Evolutionary conservation across 1,140 invertebrate genomes (phyloP).

Genomic region (Brachystomella parvula): DNA sequence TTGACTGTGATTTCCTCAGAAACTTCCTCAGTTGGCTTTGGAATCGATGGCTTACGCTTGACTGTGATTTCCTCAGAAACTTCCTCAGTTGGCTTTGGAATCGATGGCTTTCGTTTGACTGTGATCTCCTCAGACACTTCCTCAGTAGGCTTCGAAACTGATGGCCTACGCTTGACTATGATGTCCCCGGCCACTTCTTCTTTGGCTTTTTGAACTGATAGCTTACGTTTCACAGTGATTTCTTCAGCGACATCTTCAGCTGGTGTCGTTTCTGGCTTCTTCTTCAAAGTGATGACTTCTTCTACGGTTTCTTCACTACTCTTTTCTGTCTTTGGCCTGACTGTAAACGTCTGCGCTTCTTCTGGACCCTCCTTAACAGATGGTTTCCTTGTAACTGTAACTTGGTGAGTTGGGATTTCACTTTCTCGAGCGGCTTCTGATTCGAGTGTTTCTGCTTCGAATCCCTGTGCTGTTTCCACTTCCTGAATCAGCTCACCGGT

Average conservation of each 20-base stretch:
- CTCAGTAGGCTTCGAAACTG: not conserved
- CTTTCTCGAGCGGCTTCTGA: not conserved
- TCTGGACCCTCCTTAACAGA: not conserved
- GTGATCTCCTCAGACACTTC: not conserved
- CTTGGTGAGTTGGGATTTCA: not conserved
- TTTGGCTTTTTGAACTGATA: not conserved
- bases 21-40: conserved; percentile 1
- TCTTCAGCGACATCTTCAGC: not conserved
- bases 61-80: not conserved
- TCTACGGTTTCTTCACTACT: not conserved
- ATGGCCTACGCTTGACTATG: not conserved
- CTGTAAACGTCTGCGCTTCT: no score
- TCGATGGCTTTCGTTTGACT: not conserved
- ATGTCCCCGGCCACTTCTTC: conserved; percentile 7
- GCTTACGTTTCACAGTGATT: not conserved
- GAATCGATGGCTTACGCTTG: not conserved
- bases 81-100: not conserved
- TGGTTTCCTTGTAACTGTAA: not conserved
- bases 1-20: conserved; percentile 49
- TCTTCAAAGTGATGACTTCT: not conserved
- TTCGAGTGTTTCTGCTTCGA: not conserved
- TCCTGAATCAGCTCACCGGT: not conserved
- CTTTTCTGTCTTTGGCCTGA: no score
- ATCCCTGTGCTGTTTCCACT: not conserved
- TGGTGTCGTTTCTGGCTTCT: not conserved